phyloP scores from a whole-genome alignment of 2,888 invertebrate genomes.

The Enchytraeus crypticus region DNA sequence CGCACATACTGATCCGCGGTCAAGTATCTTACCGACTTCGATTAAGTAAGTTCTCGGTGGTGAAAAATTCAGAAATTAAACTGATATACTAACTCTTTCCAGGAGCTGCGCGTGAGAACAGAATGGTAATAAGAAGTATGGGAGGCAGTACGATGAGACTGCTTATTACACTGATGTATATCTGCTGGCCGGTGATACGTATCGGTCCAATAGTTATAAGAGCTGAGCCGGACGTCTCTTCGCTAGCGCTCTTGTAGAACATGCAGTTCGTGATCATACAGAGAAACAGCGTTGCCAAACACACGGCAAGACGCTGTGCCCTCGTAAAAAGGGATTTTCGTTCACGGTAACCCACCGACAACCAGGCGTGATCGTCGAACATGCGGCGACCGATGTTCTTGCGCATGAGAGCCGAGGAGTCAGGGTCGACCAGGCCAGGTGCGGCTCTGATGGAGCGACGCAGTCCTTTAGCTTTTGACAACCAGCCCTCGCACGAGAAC shows the following conservation, averaged over 20 bases:
- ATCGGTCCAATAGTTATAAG: slow-evolving; percentile 20
- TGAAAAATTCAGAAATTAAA: too few species aligned
- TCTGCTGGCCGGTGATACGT: slow-evolving; percentile 21
- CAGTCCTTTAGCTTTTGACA: slow-evolving; percentile 46
- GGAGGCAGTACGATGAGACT: slow-evolving; percentile 29
- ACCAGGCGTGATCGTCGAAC: slow-evolving; percentile 49
- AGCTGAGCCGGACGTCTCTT: neutral
- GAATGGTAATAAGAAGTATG: slow-evolving; percentile 25
- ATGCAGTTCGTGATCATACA: slow-evolving; percentile 35
- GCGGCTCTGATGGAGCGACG: slow-evolving; percentile 19
- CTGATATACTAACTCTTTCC: too few species aligned
- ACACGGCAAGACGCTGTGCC: slow-evolving; percentile 33
- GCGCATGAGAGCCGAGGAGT: neutral
- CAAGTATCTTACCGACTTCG: too few species aligned
- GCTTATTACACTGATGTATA: slow-evolving; percentile 31
- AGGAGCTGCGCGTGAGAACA: slow-evolving; percentile 24
- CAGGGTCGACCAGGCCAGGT: slow-evolving; percentile 5
- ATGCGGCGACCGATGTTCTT: slow-evolving; percentile 11
- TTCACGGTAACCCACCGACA: slow-evolving; percentile 48
- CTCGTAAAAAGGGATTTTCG: slow-evolving; percentile 46
- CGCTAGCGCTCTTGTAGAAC: slow-evolving; percentile 16
- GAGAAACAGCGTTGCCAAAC: slow-evolving; percentile 30
- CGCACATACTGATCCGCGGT: too few species aligned
- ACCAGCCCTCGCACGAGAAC: slow-evolving; percentile 45
- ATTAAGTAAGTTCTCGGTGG: too few species aligned